Evolutionary conservation across 2,888 invertebrate genomes (phyloP).

Genomic region (Luperina nickerlii): DNA sequence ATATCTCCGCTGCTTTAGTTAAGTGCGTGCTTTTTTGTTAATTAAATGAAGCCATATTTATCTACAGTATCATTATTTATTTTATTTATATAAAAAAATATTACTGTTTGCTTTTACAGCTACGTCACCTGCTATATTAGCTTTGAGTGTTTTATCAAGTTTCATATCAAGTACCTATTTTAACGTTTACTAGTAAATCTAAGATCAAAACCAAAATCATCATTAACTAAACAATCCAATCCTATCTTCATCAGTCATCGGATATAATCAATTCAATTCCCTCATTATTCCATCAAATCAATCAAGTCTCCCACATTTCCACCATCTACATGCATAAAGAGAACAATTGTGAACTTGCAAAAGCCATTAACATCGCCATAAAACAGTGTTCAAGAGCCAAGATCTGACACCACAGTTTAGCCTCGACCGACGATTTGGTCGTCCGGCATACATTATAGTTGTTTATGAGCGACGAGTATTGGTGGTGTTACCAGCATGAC

Average conservation of each 20-base stretch:
- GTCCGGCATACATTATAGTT: slow-evolving; percentile 33
- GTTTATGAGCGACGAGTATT: slow-evolving; percentile 42
- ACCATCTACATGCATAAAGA: not conserved
- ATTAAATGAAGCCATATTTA: slow-evolving; percentile 12
- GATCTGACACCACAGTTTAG: slow-evolving; percentile 49
- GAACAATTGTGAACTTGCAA: slow-evolving; percentile 33
- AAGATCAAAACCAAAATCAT: not conserved
- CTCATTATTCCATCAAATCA: not conserved
- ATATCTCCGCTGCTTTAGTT: slow-evolving; percentile 23
- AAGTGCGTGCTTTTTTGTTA: slow-evolving; percentile 3
- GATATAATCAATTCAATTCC: not conserved
- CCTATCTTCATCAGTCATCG: not conserved
- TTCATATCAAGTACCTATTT: not conserved
- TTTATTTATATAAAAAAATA: not conserved
- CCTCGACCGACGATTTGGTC: slow-evolving; percentile 46
- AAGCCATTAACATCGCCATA: slow-evolving; percentile 51
- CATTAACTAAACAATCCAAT: not conserved
- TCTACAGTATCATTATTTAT: not conserved
- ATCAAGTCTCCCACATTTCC: not conserved
- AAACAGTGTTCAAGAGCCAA: slow-evolving; percentile 58
- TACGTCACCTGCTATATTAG: not conserved
- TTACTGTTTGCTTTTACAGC: not conserved
- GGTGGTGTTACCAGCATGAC: slow-evolving; percentile 7
- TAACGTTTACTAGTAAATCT: not conserved
- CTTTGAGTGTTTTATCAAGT: not conserved